Percentiles rank a stretch among this genome's conserved stretches.
These are phyloP conservation scores for Pogonomyrmex barbatus DNA, from an alignment of 1,140 invertebrate genomes.

Conservation along the genomic window DNA sequence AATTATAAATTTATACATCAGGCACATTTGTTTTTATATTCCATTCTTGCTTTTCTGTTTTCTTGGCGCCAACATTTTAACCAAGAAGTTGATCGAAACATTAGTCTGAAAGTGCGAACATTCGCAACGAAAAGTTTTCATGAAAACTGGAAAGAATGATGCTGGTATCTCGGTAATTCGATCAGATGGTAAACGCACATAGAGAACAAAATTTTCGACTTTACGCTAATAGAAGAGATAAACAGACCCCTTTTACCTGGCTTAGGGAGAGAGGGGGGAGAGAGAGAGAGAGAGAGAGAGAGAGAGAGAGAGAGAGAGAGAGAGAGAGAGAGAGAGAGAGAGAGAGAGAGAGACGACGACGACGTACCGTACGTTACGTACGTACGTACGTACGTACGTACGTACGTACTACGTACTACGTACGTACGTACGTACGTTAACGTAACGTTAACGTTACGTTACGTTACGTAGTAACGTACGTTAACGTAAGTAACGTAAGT, in stretches of 20 bases:
- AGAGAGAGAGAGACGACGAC: not conserved
- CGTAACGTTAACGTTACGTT: too few species aligned
- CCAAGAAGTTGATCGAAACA: constrained; percentile 22
- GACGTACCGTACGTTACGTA: too few species aligned
- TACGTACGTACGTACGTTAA: too few species aligned
- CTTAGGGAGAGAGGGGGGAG: constrained; percentile 45
- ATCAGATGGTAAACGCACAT: constrained; percentile 51
- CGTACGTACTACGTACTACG: too few species aligned
- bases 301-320: not conserved
- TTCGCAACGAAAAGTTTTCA: constrained; percentile 36
- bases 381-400: too few species aligned
- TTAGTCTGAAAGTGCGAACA: constrained; percentile 21
- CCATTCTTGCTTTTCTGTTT: not conserved
- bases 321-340: not conserved
- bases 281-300: not conserved
- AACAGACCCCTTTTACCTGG: constrained; percentile 40
- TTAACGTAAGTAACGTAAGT: too few species aligned
- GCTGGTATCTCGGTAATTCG: constrained; percentile 51
- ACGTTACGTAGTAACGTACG: too few species aligned
- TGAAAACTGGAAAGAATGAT: constrained; percentile 45
- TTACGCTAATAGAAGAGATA: constrained; percentile 43
- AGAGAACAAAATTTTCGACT: constrained; percentile 59
- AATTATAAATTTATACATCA: not conserved
- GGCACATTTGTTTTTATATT: constrained; percentile 20
- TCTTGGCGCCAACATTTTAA: not conserved